These are phyloP conservation scores for Drosophila meridionalis DNA, from an alignment of 2,888 invertebrate species.

Conservation along the genomic window DNA sequence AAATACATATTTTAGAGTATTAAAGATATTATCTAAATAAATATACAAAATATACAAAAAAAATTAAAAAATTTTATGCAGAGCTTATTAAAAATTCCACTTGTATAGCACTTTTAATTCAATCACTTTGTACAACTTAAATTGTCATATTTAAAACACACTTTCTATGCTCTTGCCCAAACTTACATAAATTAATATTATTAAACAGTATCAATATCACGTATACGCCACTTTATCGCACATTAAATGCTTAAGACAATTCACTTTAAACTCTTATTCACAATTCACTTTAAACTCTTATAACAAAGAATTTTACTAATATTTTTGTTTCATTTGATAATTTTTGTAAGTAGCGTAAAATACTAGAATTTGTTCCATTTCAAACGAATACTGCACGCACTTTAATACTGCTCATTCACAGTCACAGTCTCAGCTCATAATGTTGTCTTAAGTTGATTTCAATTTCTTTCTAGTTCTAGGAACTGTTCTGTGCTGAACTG, in stretches of 20 bases:
- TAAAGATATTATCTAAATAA: too few species aligned
- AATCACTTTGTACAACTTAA: not conserved
- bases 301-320: not conserved
- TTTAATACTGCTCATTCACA: not conserved
- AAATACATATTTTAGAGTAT: too few species aligned
- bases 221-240: not conserved
- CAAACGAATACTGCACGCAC: not conserved
- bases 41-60: too few species aligned
- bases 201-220: not conserved
- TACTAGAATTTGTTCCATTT: not conserved
- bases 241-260: too few species aligned
- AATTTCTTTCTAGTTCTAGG: not conserved
- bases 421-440: not conserved
- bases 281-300: not conserved
- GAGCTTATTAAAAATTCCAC: not conserved
- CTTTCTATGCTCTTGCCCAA: too few species aligned
- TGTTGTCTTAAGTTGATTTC: not conserved
- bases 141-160: not conserved
- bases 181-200: slow-evolving; percentile 1
- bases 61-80: too few species aligned
- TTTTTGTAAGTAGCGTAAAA: not conserved
- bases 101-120: not conserved
- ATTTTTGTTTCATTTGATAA: not conserved
- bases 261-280: not conserved
- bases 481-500: slow-evolving; percentile 23